Conservation (phyloP, 35 echinoderm and acorn worm genomes). For the Apostichopus californicus region DNA sequence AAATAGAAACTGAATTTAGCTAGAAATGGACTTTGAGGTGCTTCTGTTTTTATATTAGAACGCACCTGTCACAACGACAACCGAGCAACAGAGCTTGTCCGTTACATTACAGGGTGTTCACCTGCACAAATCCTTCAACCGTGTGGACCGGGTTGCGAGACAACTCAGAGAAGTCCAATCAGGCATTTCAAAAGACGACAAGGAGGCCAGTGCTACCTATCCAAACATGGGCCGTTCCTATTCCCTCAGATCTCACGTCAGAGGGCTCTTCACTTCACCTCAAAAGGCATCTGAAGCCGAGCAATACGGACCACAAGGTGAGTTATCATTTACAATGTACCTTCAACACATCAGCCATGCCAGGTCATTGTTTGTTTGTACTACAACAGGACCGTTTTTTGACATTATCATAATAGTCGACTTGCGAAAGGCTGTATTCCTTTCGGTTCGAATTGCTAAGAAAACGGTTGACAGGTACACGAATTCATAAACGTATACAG, state of each 20-base stretch:
- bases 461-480: too few species aligned
- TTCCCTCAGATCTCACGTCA: slow-evolving; percentile 60
- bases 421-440: too few species aligned
- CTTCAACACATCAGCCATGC: too few species aligned
- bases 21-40: not conserved
- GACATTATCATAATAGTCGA: too few species aligned
- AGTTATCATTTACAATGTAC: not conserved
- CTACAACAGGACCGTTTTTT: too few species aligned
- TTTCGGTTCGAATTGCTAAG: too few species aligned
- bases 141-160: slow-evolving; percentile 92
- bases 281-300: slow-evolving; percentile 53
- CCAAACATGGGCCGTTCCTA: slow-evolving; percentile 37
- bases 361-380: too few species aligned
- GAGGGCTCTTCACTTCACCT: slow-evolving; percentile 55
- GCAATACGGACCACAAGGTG: slow-evolving; percentile 48
- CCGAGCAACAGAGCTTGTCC: slow-evolving; percentile 31
- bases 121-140: slow-evolving; percentile 97
- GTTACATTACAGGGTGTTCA: slow-evolving; percentile 80
- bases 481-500: too few species aligned
- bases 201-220: slow-evolving; percentile 8
- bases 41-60: slow-evolving; percentile 44
- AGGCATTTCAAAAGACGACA: slow-evolving; percentile 43
- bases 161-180: slow-evolving; percentile 89
- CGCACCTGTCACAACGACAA: slow-evolving; percentile 7
- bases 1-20: not conserved